Evolutionary conservation across 2,888 invertebrate species (phyloP).

Genomic region (Stenodera caucasica): DNA sequence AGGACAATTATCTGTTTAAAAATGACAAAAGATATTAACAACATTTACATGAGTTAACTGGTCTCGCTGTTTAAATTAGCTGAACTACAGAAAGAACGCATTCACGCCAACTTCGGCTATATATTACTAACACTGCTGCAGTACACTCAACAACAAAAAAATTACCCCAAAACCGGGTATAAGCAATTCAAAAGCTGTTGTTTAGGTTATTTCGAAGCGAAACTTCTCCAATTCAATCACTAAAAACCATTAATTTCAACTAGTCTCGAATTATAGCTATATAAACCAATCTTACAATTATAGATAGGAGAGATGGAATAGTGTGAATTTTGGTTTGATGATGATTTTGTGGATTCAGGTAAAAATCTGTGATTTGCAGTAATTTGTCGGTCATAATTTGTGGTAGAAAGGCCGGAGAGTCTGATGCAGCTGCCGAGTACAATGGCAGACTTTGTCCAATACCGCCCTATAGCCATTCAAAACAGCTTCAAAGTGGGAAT

Average conservation of each 20-base stretch:
- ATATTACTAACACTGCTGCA: slow-evolving; percentile 27
- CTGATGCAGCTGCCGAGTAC: slow-evolving; percentile 52
- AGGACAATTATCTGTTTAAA: too few species aligned
- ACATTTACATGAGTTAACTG: slow-evolving; percentile 33
- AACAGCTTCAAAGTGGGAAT: slow-evolving; percentile 52
- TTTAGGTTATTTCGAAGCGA: not conserved
- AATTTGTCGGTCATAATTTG: slow-evolving; percentile 37
- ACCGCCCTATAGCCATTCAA: slow-evolving; percentile 54
- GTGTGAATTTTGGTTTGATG: not conserved
- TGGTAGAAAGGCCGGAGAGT: slow-evolving; percentile 40
- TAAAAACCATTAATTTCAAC: too few species aligned
- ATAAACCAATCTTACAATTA: too few species aligned
- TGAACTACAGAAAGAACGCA: slow-evolving; percentile 31
- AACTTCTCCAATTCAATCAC: too few species aligned
- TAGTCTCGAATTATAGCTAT: too few species aligned
- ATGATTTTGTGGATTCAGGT: slow-evolving; percentile 11
- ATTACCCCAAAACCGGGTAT: slow-evolving; percentile 12
- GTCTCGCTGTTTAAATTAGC: slow-evolving; percentile 22
- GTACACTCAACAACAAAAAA: slow-evolving; percentile 18
- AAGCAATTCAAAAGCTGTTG: not conserved
- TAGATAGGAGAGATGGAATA: too few species aligned
- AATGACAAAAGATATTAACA: slow-evolving; percentile 35
- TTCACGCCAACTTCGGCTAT: slow-evolving; percentile 34
- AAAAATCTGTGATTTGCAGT: slow-evolving; percentile 24
- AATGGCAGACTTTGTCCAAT: slow-evolving; percentile 52